A percentile compares a stretch with the other conserved stretches of the same genome.
Evolutionary conservation across 2,113 vertebrate species (phyloP).

Genomic region (Trichechus manatus): DNA sequence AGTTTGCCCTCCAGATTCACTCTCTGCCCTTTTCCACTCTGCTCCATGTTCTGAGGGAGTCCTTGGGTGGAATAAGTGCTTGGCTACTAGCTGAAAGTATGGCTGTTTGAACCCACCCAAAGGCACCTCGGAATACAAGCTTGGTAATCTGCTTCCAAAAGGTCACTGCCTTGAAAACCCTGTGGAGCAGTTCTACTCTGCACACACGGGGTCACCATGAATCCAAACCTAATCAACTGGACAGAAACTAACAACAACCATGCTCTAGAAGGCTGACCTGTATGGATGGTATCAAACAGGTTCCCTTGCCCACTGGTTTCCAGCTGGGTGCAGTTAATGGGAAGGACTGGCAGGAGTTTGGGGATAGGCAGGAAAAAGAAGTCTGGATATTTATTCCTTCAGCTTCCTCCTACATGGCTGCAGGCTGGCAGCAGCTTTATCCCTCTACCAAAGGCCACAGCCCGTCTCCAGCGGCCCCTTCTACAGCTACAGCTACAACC

Average conservation of each 20-base stretch:
- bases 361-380: background rate
- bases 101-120: background rate
- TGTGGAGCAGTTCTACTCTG: background rate
- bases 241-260: background rate
- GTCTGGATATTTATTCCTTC: background rate
- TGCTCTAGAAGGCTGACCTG: background rate
- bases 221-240: background rate
- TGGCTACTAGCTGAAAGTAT: background rate
- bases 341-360: background rate
- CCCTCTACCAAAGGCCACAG: background rate
- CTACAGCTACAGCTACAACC: background rate
- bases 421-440: background rate
- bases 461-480: background rate
- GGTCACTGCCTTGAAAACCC: background rate
- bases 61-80: background rate
- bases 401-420: background rate
- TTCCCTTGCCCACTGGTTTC: background rate
- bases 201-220: background rate
- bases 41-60: background rate
- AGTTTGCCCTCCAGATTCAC: background rate
- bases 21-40: background rate
- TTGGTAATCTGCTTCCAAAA: background rate
- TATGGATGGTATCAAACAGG: background rate
- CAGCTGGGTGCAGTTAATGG: background rate
- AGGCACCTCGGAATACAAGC: background rate